A percentile compares a stretch with the other conserved stretches of the same genome.
These are phyloP conservation scores for Drosophila micromelanica DNA, from an alignment of 1,140 invertebrate genomes.

Conservation along the genomic window DNA sequence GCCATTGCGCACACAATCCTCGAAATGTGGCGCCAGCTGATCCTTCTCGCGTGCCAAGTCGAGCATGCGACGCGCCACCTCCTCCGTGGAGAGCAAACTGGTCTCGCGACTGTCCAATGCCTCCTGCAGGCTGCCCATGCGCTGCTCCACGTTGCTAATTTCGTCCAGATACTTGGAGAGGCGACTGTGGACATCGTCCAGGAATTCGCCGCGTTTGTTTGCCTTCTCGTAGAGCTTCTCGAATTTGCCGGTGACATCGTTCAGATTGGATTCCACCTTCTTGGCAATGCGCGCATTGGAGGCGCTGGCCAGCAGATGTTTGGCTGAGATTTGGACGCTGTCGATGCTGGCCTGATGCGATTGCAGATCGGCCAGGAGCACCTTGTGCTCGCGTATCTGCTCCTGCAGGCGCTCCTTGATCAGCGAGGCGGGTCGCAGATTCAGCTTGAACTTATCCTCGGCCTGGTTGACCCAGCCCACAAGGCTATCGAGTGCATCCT, in stretches of 20 bases:
- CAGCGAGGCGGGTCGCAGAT: conserved; percentile 92
- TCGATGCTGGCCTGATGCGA: conserved; percentile 93
- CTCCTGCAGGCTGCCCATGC: conserved; percentile 90
- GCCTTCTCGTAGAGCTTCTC: conserved; percentile 93
- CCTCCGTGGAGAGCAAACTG: conserved; percentile 87
- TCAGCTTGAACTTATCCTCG: conserved; percentile 92
- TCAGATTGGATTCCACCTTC: conserved; percentile 94
- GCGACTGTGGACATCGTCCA: conserved; percentile 91
- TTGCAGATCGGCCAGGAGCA: conserved; percentile 92
- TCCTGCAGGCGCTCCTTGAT: conserved; percentile 95
- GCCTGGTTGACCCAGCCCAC: conserved; percentile 93
- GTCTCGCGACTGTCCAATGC: conserved; percentile 90
- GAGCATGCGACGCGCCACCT: conserved; percentile 88
- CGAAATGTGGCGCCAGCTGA: conserved; percentile 86
- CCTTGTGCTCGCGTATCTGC: conserved; percentile 92
- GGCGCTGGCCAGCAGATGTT: conserved; percentile 91
- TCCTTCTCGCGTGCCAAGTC: conserved; percentile 85
- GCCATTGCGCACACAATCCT: conserved; percentile 91
- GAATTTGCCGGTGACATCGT: conserved; percentile 92
- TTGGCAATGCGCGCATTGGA: conserved; percentile 94
- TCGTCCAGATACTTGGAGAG: conserved; percentile 90
- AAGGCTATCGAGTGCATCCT: conserved; percentile 95
- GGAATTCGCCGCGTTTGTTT: conserved; percentile 90
- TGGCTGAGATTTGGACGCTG: conserved; percentile 90
- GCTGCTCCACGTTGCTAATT: conserved; percentile 88